phyloP scores from a whole-genome alignment of 2,888 invertebrate genomes.

The Eudemis profundana region DNA sequence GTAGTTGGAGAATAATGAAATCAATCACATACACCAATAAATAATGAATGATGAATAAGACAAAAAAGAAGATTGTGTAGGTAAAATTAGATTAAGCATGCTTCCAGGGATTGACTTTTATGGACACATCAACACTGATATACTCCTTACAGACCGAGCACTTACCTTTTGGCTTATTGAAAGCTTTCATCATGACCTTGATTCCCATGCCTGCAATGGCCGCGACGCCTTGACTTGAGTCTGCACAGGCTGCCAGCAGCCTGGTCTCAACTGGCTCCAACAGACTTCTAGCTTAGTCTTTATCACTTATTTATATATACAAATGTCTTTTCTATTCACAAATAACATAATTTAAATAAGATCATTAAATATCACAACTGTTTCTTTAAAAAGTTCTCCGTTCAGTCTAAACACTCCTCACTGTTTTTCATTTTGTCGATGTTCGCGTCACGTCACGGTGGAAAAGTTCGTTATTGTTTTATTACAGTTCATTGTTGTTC shows the following conservation, averaged over 20 bases:
- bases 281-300: conserved; percentile 53
- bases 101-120: not conserved
- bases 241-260: conserved; percentile 66
- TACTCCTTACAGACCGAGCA: conserved; percentile 23
- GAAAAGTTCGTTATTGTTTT: conserved; percentile 62
- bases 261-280: conserved; percentile 52
- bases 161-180: conserved; percentile 93
- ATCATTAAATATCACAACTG: conserved; percentile 81
- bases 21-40: too few species aligned
- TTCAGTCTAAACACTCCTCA: conserved; percentile 82
- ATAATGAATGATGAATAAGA: too few species aligned
- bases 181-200: conserved; percentile 94
- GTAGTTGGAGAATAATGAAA: not conserved
- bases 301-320: conserved; percentile 49
- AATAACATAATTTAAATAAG: conserved; percentile 67
- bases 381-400: conserved; percentile 55
- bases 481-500: conserved; percentile 65
- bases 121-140: not conserved
- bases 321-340: conserved; percentile 50
- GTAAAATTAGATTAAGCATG: too few species aligned
- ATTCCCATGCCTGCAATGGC: conserved; percentile 92
- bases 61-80: too few species aligned
- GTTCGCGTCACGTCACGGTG: conserved; percentile 72
- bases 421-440: conserved; percentile 82
- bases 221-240: conserved; percentile 70